These are phyloP conservation scores for Scaptomyza flava DNA, from an alignment of 2,888 invertebrate species.

Conservation along the genomic window DNA sequence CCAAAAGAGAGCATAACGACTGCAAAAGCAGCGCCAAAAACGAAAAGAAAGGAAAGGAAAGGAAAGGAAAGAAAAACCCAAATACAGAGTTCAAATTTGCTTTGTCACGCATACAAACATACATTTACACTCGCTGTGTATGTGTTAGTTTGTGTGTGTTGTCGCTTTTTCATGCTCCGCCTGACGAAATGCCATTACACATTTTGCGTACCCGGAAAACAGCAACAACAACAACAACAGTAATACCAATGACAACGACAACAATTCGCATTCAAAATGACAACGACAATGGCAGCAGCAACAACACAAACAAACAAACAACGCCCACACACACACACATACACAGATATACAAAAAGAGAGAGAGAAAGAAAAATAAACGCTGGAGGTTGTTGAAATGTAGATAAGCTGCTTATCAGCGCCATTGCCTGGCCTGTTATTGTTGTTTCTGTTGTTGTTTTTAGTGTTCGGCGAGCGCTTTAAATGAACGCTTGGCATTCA, in stretches of 20 bases:
- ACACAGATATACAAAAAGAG: neutral
- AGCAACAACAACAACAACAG: constrained; percentile 42
- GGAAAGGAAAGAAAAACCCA: constrained; percentile 15
- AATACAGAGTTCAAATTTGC: constrained; percentile 47
- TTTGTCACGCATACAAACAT: constrained; percentile 50
- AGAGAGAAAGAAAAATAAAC: constrained; percentile 60
- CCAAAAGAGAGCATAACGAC: too few relatives aligned
- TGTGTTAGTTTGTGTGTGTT: constrained; percentile 18
- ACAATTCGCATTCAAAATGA: constrained; percentile 63
- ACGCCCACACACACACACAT: constrained; percentile 44
- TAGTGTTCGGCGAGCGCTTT: constrained; percentile 47
- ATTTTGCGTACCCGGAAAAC: constrained; percentile 71
- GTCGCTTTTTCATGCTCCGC: constrained; percentile 71
- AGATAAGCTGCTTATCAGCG: constrained; percentile 79
- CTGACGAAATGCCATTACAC: constrained; percentile 79
- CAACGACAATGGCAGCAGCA: constrained; percentile 42
- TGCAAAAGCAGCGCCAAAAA: constrained; percentile 20
- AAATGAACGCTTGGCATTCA: constrained; percentile 61
- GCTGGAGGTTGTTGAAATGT: constrained; percentile 76
- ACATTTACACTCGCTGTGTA: constrained; percentile 3
- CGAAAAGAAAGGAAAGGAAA: neutral
- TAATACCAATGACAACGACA: constrained; percentile 36
- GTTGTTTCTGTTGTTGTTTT: constrained; percentile 12
- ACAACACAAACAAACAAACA: constrained; percentile 56
- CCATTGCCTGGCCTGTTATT: constrained; percentile 60